A percentile compares a stretch with the other conserved stretches of the same genome.
phyloP scores from a whole-genome alignment of 1,140 invertebrate species.

The Pseudobourletiella spinata region DNA sequence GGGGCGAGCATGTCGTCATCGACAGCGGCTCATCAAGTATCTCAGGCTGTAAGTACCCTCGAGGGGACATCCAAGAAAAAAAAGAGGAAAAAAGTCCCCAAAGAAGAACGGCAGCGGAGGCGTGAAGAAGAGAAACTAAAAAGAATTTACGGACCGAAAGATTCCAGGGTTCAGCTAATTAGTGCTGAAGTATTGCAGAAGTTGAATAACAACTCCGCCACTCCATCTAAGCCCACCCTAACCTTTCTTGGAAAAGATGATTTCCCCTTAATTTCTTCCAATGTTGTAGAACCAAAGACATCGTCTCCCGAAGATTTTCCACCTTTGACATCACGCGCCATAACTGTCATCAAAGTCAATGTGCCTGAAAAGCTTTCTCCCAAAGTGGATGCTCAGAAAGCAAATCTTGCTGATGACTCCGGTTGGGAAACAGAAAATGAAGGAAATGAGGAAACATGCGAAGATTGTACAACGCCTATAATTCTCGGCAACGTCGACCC shows the following conservation, averaged over 20 bases:
- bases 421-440: not conserved
- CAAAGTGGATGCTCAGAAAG: not conserved
- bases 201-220: not conserved
- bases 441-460: not conserved
- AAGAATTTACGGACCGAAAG: conserved; percentile 27
- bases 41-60: no score
- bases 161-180: conserved; percentile 26
- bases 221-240: not conserved
- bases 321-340: not conserved
- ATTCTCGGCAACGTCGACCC: not conserved
- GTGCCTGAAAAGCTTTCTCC: no score
- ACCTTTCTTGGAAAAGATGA: not conserved
- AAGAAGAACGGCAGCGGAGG: conserved; percentile 11
- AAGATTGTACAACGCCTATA: no score
- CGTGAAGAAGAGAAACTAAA: conserved; percentile 24
- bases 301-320: not conserved
- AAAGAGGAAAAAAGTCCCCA: conserved; percentile 20
- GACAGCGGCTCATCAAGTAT: no score
- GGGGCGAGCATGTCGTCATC: no score
- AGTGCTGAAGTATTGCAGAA: conserved; percentile 11
- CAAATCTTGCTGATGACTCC: not conserved
- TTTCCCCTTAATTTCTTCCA: not conserved
- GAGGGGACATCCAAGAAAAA: no score
- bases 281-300: no score
- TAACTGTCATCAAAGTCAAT: no score